Conservation (phyloP, 2,113 vertebrate species). For the Coracopsis vasa region DNA sequence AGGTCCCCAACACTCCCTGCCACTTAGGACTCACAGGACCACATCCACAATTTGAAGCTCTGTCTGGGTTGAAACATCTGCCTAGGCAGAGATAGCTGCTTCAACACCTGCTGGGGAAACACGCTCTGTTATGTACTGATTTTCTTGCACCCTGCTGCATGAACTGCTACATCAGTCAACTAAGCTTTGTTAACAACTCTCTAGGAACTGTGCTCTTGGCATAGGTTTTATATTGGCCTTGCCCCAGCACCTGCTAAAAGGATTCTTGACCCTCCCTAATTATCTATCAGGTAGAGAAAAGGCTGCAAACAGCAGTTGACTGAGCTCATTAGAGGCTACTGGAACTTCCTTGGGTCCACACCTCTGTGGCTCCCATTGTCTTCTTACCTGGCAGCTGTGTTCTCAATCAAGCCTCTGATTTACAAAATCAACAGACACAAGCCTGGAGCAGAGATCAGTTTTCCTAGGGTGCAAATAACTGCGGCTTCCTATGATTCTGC, state of each 20-base stretch:
- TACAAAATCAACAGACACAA: not conserved
- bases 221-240: not conserved
- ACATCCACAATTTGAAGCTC: not conserved
- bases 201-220: not conserved
- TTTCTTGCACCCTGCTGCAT: not conserved
- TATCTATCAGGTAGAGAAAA: not conserved
- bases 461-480: not conserved
- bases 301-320: not conserved
- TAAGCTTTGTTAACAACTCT: not conserved
- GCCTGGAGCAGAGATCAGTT: not conserved
- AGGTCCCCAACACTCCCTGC: not conserved
- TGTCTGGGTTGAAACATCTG: not conserved
- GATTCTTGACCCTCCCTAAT: not conserved
- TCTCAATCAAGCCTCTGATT: not conserved
- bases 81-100: not conserved
- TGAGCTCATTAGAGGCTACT: not conserved
- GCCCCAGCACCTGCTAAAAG: not conserved
- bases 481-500: not conserved
- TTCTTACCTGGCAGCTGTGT: not conserved
- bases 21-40: not conserved
- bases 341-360: not conserved
- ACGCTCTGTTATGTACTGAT: no score
- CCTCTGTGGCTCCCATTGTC: not conserved
- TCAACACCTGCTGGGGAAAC: not conserved
- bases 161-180: not conserved